phyloP scores from a whole-genome alignment of 2,888 invertebrate species.

The Campoletis raptor region DNA sequence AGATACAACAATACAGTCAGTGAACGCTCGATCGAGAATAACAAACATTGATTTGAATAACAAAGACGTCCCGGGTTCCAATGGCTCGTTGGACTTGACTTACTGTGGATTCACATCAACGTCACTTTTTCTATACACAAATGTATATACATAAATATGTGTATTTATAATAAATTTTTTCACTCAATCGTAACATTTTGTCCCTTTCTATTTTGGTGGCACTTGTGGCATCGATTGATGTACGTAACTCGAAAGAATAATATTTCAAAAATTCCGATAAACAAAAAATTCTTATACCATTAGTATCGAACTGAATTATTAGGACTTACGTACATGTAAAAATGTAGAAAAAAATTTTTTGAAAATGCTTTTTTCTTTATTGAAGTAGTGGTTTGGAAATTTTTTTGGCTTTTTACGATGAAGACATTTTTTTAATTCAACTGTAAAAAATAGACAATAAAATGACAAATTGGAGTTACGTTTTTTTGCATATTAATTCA shows the following conservation, averaged over 20 bases:
- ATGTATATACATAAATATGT: neutral
- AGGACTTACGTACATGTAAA: too few relatives aligned
- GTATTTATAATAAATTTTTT: neutral
- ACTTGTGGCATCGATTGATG: neutral
- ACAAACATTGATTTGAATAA: conserved; percentile 84
- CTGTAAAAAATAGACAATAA: too few relatives aligned
- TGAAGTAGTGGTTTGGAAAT: too few relatives aligned
- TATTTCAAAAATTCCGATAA: neutral
- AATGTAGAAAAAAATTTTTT: too few relatives aligned
- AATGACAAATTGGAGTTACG: too few relatives aligned
- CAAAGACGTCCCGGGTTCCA: conserved; percentile 82
- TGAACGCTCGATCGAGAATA: conserved; percentile 80
- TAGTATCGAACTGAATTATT: neutral
- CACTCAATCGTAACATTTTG: neutral
- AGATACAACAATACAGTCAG: conserved; percentile 73
- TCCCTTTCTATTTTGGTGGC: neutral
- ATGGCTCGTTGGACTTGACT: conserved; percentile 80
- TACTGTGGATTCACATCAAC: conserved; percentile 78
- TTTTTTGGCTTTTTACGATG: too few relatives aligned
- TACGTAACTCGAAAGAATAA: neutral
- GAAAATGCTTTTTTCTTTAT: too few relatives aligned
- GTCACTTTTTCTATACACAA: neutral
- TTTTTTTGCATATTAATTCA: too few relatives aligned
- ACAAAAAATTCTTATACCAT: neutral
- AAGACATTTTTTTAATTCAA: too few relatives aligned